Evolutionary conservation across 2,888 invertebrate genomes (phyloP).

Genomic region (Oithona nana): DNA sequence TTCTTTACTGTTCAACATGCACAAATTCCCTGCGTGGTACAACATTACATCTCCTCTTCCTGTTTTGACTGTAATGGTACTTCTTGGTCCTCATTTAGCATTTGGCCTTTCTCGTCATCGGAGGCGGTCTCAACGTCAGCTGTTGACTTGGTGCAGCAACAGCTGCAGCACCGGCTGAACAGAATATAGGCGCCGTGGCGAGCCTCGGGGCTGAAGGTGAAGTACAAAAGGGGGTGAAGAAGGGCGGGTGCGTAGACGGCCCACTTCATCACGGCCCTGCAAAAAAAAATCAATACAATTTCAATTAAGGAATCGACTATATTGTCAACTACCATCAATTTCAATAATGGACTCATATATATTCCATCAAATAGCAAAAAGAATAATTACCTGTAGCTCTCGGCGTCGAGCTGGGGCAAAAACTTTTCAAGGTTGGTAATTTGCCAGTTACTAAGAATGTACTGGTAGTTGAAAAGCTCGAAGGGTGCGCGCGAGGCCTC

Average conservation of each 20-base stretch:
- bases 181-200: constrained; percentile 16
- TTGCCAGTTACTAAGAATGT: constrained; percentile 14
- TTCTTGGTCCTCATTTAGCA: constrained; percentile 2
- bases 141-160: constrained; percentile 11
- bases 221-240: constrained; percentile 17
- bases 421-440: background rate
- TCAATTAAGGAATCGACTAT: too few relatives aligned
- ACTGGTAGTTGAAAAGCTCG: constrained; percentile 15
- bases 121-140: constrained; percentile 4
- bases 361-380: too few relatives aligned
- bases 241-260: constrained; percentile 16
- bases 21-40: background rate
- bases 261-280: constrained; percentile 17
- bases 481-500: constrained; percentile 15
- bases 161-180: constrained; percentile 11
- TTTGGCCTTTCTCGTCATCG: constrained; percentile 14
- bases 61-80: constrained; percentile 17
- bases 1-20: background rate
- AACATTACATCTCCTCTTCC: constrained; percentile 16
- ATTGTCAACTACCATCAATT: too few relatives aligned
- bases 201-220: constrained; percentile 12
- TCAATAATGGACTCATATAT: too few relatives aligned
- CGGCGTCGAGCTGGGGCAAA: constrained; percentile 4
- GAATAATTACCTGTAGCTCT: too few relatives aligned
- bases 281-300: too few relatives aligned